Percentiles rank a stretch among this genome's conserved stretches.
These are phyloP conservation scores for Coregonus clupeaformis DNA, from an alignment of 2,113 vertebrate genomes.

Conservation along the genomic window DNA sequence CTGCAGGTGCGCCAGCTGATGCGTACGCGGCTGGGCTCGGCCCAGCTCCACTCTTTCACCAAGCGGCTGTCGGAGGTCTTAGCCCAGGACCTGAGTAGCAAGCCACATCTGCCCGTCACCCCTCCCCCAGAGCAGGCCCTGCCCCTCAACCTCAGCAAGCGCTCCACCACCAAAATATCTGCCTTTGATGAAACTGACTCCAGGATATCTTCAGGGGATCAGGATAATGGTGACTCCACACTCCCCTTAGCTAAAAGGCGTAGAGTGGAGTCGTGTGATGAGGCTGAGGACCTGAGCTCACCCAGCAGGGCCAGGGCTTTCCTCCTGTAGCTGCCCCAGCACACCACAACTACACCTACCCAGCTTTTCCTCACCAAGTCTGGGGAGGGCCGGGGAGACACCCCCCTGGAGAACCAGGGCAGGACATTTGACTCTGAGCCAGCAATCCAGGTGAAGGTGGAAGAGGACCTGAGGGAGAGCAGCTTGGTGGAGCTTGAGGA, in stretches of 20 bases:
- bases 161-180: conserved; percentile 56
- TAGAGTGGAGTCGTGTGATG: conserved; percentile 16
- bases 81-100: conserved; percentile 69
- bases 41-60: conserved; percentile 74
- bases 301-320: conserved; percentile 74
- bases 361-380: neutral
- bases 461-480: conserved; percentile 58
- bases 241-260: conserved; percentile 44
- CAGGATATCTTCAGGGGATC: neutral
- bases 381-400: no score
- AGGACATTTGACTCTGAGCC: no score
- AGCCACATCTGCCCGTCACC: conserved; percentile 32
- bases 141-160: conserved; percentile 77
- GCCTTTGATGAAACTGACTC: conserved; percentile 31
- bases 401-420: no score
- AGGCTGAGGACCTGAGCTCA: conserved; percentile 65
- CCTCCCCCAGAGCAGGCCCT: conserved; percentile 70
- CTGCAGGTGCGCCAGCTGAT: conserved; percentile 77
- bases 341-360: neutral
- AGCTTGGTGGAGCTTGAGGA: neutral
- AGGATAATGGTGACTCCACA: conserved; percentile 20
- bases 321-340: conserved; percentile 54
- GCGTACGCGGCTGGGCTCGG: conserved; percentile 65
- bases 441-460: conserved; percentile 55
- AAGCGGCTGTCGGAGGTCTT: conserved; percentile 74